A percentile compares a stretch with the other conserved stretches of the same genome.
Conservation (phyloP, 2,888 invertebrate genomes). For the Dusona sp. region DNA sequence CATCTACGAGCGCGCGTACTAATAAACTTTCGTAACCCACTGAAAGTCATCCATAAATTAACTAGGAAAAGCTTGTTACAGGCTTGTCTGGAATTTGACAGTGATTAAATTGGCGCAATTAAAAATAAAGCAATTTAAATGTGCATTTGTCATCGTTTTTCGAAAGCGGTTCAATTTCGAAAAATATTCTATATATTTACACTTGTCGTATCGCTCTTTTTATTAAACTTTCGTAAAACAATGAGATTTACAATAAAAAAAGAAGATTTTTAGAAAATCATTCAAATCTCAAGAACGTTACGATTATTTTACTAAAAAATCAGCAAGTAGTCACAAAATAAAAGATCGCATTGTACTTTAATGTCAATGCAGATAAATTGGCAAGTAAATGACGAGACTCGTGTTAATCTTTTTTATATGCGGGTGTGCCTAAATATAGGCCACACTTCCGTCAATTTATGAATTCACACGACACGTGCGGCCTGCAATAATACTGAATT, state of each 20-base stretch:
- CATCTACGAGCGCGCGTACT: constrained; percentile 15
- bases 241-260: not conserved
- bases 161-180: not conserved
- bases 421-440: not conserved
- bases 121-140: not conserved
- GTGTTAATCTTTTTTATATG: constrained; percentile 4
- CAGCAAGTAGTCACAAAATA: not conserved
- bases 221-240: not conserved
- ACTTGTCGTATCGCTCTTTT: not conserved
- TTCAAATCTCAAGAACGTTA: not conserved
- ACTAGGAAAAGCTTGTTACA: not conserved
- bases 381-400: not conserved
- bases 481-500: constrained; percentile 26
- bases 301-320: not conserved
- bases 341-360: not conserved
- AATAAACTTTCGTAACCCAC: constrained; percentile 24
- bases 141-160: no score
- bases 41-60: constrained; percentile 2
- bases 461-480: constrained; percentile 33
- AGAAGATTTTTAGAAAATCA: not conserved
- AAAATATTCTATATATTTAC: not conserved
- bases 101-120: not conserved
- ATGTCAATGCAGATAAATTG: constrained; percentile 4
- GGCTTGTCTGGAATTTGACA: not conserved
- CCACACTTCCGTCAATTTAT: constrained; percentile 56